These are phyloP conservation scores for Sebastes steindachneri DNA, from an alignment of 2,797 vertebrate species.

Conservation along the genomic window DNA sequence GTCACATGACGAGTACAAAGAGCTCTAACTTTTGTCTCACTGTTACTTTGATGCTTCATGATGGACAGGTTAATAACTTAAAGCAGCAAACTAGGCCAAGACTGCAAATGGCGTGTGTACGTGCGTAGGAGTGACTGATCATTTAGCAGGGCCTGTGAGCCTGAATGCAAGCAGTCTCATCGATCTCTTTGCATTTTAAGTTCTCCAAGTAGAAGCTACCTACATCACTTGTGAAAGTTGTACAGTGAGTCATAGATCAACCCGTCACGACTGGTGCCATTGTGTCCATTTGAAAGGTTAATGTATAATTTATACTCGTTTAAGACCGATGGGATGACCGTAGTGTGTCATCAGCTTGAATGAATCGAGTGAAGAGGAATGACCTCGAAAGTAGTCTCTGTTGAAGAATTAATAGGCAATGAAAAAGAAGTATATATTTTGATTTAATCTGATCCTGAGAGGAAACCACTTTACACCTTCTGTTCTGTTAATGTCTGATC, in stretches of 20 bases:
- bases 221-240: not conserved
- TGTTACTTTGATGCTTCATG: not conserved
- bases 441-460: not conserved
- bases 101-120: not conserved
- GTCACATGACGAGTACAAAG: not conserved
- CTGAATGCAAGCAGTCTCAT: not conserved
- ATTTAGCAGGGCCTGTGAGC: not conserved
- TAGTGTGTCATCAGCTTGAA: constrained; percentile 11
- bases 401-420: not conserved
- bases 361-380: constrained; percentile 20
- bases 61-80: constrained; percentile 4
- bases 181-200: not conserved
- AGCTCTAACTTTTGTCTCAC: not conserved
- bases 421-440: not conserved
- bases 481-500: not conserved
- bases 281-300: constrained; percentile 47
- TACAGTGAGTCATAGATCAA: constrained; percentile 11
- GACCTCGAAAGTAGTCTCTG: constrained; percentile 3
- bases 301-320: constrained; percentile 44
- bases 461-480: not conserved
- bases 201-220: not conserved
- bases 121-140: constrained; percentile 1
- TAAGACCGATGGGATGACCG: constrained; percentile 14
- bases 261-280: constrained; percentile 1
- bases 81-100: not conserved